These are phyloP conservation scores for Tarsius wallacei DNA, from an alignment of 2,797 vertebrate genomes.

Conservation along the genomic window DNA sequence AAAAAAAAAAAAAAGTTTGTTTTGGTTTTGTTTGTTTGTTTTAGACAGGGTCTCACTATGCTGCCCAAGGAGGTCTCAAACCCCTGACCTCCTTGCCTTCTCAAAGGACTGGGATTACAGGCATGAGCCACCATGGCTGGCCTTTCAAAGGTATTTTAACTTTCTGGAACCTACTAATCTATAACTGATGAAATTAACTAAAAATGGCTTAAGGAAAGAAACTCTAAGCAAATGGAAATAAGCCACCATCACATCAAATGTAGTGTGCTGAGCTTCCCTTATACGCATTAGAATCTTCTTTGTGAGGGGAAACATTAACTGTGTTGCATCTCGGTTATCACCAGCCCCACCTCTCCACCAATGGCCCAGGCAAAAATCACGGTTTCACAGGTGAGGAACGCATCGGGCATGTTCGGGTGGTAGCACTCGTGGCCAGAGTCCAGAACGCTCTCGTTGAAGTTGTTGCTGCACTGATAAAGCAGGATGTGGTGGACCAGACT, in stretches of 20 bases:
- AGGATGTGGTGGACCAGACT: slow-evolving; percentile 94
- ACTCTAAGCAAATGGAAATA: background rate
- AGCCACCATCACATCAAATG: background rate
- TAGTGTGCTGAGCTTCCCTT: background rate
- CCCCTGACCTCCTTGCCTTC: no score
- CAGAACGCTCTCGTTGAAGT: slow-evolving; percentile 91
- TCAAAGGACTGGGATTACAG: no score
- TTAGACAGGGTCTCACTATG: no score
- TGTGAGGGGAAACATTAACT: background rate
- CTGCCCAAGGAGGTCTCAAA: no score
- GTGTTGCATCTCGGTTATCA: background rate
- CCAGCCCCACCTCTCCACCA: slow-evolving; percentile 93
- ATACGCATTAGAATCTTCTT: background rate
- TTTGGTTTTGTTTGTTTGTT: no score
- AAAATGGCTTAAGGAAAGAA: background rate
- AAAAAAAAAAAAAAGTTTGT: no score
- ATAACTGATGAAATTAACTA: background rate
- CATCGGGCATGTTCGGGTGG: slow-evolving; percentile 95
- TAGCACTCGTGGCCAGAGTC: slow-evolving; percentile 94
- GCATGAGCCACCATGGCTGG: no score
- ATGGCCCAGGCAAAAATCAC: slow-evolving; percentile 95
- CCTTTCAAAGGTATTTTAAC: background rate
- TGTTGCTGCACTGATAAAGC: slow-evolving; percentile 94
- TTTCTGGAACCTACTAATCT: background rate
- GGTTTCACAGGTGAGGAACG: slow-evolving; percentile 94